phyloP scores from a whole-genome alignment of 2,797 vertebrate genomes.

The Acipenser ruthenus region DNA sequence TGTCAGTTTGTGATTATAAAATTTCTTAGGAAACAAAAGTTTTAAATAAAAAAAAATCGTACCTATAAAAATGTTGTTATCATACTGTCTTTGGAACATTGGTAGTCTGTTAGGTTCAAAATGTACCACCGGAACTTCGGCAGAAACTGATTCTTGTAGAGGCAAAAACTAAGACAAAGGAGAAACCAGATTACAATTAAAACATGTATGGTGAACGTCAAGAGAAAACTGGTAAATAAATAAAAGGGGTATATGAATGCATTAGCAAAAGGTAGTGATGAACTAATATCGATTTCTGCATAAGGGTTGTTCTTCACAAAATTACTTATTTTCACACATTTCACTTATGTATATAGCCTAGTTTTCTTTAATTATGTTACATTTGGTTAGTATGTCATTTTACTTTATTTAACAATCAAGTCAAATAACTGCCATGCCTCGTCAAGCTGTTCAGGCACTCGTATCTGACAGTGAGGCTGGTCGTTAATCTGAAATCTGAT shows the following conservation, averaged over 20 bases:
- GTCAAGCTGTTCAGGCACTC: slow-evolving; percentile 72
- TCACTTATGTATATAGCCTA: too few species aligned
- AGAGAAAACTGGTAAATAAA: too few species aligned
- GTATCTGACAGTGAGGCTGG: slow-evolving; percentile 75
- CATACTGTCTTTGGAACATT: slow-evolving; percentile 81
- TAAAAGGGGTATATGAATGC: too few species aligned
- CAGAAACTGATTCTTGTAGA: slow-evolving; percentile 57
- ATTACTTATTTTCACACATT: too few species aligned
- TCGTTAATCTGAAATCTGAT: slow-evolving; percentile 89
- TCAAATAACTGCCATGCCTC: slow-evolving; percentile 53
- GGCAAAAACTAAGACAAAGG: slow-evolving; percentile 63
- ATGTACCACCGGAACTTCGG: slow-evolving; percentile 72
- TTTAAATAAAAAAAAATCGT: slow-evolving; percentile 24
- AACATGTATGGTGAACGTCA: too few species aligned
- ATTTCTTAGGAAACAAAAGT: not conserved
- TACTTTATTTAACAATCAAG: too few species aligned
- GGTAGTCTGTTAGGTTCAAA: slow-evolving; percentile 74
- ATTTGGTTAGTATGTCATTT: too few species aligned
- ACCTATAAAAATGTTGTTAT: slow-evolving; percentile 86
- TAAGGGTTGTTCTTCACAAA: too few species aligned
- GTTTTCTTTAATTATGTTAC: too few species aligned
- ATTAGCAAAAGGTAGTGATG: too few species aligned
- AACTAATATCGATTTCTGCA: too few species aligned
- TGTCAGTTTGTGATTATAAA: not conserved
- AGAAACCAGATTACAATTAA: slow-evolving; percentile 5